Evolutionary conservation across 1,140 invertebrate genomes (phyloP).

Genomic region (Lordiphosa collinella): DNA sequence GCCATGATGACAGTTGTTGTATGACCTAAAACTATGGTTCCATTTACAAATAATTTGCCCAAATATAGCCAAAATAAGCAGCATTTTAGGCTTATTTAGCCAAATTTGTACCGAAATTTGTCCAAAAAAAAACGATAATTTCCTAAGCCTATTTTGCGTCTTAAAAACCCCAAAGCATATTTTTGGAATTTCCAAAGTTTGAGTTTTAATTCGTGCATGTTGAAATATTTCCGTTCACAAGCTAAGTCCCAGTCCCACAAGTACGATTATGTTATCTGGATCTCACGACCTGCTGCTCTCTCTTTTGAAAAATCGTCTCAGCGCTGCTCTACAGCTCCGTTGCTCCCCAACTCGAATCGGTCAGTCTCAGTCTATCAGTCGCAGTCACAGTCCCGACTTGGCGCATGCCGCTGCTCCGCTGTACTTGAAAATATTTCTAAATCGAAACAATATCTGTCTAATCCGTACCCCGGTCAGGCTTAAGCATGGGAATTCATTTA

Average conservation of each 20-base stretch:
- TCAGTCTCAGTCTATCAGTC: constrained; percentile 10
- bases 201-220: too few species aligned
- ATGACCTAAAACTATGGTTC: too few species aligned
- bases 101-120: too few species aligned
- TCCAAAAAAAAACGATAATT: too few species aligned
- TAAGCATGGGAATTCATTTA: constrained; percentile 41
- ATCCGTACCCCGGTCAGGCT: constrained; percentile 23
- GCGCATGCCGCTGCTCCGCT: constrained; percentile 6
- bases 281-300: constrained; percentile 8
- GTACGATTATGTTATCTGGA: constrained; percentile 37
- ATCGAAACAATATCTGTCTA: constrained; percentile 24
- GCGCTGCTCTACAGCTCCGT: constrained; percentile 16
- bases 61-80: too few species aligned
- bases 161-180: too few species aligned
- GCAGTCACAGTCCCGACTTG: constrained; percentile 25
- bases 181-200: too few species aligned
- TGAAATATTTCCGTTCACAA: background rate
- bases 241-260: constrained; percentile 10
- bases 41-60: too few species aligned
- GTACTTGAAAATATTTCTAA: constrained; percentile 4
- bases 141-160: too few species aligned
- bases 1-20: too few species aligned
- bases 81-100: too few species aligned
- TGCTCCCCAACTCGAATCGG: constrained; percentile 1
- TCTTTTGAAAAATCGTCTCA: constrained; percentile 10